Conservation (phyloP, 2,888 invertebrate genomes). For the Autographa gamma region DNA sequence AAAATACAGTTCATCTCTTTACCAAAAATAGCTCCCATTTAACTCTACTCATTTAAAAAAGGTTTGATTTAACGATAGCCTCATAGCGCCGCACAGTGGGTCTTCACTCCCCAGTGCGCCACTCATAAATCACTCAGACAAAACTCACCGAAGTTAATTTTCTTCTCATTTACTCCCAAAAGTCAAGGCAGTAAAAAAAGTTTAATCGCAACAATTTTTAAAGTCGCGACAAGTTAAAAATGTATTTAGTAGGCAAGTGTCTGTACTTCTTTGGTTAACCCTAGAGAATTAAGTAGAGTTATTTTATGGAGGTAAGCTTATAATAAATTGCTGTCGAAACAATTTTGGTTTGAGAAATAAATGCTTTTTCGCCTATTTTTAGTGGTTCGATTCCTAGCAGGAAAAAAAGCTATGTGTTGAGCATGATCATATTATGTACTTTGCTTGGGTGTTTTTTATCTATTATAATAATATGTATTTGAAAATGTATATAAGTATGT, state of each 20-base stretch:
- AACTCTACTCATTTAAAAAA: slow-evolving; percentile 12
- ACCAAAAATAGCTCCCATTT: slow-evolving; percentile 12
- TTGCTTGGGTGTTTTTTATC: too few relatives aligned
- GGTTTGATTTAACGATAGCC: slow-evolving; percentile 44
- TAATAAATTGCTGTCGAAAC: not conserved
- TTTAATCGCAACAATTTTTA: slow-evolving; percentile 48
- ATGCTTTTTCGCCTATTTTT: too few relatives aligned
- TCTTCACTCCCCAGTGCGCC: slow-evolving; percentile 13
- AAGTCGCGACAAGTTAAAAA: slow-evolving; percentile 35
- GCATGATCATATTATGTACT: too few relatives aligned
- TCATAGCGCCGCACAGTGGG: slow-evolving; percentile 28
- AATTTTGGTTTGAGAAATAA: not conserved
- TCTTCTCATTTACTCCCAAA: slow-evolving; percentile 54
- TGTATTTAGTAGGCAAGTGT: slow-evolving; percentile 16
- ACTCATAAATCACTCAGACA: slow-evolving; percentile 52
- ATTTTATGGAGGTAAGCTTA: not conserved
- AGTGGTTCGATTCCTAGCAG: too few relatives aligned
- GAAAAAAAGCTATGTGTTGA: too few relatives aligned
- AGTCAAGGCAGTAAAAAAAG: slow-evolving; percentile 37
- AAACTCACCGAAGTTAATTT: slow-evolving; percentile 52
- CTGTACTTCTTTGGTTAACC: not conserved
- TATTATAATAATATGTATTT: too few relatives aligned
- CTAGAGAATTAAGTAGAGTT: not conserved
- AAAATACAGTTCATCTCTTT: not conserved
- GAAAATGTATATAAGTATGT: too few relatives aligned